Percentiles rank a stretch among this genome's conserved stretches.
These are phyloP conservation scores for Phacellophora camtschatica DNA, from an alignment of 30 jellyfish, hydroid and myxozoan species.

Conservation along the genomic window DNA sequence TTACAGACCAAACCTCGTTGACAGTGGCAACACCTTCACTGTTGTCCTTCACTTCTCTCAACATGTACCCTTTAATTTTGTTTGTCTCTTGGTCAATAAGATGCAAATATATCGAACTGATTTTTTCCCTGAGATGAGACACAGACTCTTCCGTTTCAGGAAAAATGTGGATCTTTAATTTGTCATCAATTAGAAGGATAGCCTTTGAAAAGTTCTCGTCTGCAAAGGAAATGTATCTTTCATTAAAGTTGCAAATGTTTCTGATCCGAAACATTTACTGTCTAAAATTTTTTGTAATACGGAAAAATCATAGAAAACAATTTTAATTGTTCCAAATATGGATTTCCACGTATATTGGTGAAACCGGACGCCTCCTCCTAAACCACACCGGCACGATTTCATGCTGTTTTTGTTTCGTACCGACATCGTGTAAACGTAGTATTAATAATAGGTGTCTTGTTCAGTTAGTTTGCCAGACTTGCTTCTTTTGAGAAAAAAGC, in stretches of 20 bases:
- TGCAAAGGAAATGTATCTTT: constrained; percentile 27
- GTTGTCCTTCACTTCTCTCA: constrained; percentile 36
- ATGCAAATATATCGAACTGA: constrained; percentile 70
- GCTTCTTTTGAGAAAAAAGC: too few relatives aligned
- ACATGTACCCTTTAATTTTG: constrained; percentile 68
- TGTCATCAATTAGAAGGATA: constrained; percentile 71
- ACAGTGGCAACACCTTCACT: constrained; percentile 25
- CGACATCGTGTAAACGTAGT: too few relatives aligned
- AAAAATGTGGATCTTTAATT: constrained; percentile 75
- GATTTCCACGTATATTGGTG: too few relatives aligned
- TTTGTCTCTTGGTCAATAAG: constrained; percentile 59
- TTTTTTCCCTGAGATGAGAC: constrained; percentile 50
- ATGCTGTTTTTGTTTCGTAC: too few relatives aligned
- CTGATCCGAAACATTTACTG: too few relatives aligned
- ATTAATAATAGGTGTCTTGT: too few relatives aligned
- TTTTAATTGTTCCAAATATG: too few relatives aligned
- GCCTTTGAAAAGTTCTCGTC: constrained; percentile 87
- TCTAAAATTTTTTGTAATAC: too few relatives aligned
- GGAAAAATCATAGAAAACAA: neutral
- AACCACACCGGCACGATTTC: too few relatives aligned
- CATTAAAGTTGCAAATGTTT: too few relatives aligned
- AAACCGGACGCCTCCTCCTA: too few relatives aligned
- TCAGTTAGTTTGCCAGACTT: too few relatives aligned
- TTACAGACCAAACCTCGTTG: constrained; percentile 81
- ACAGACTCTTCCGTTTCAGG: constrained; percentile 83